phyloP scores from a whole-genome alignment of 2,113 vertebrate species.

The Tragelaphus imberbis region DNA sequence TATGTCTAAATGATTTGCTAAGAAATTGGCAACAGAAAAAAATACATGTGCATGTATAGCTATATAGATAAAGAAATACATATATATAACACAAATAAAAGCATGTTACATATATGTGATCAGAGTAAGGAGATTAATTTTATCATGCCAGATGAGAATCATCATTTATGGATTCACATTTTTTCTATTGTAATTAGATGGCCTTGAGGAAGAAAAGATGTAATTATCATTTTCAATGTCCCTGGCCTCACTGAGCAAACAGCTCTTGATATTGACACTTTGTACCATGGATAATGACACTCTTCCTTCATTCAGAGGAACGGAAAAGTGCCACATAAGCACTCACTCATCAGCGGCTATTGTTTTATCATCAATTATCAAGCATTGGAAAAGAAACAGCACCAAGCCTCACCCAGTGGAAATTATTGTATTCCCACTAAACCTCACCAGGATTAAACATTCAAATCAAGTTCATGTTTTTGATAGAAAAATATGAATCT shows the following conservation, averaged over 20 bases:
- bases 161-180: constrained; percentile 25
- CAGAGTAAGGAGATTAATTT: constrained; percentile 40
- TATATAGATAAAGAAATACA: background rate
- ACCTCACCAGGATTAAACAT: background rate
- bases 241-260: constrained; percentile 44
- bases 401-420: background rate
- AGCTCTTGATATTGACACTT: constrained; percentile 63
- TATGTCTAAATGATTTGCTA: background rate
- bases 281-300: constrained; percentile 62
- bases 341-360: constrained; percentile 41
- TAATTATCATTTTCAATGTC: constrained; percentile 61
- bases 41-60: background rate
- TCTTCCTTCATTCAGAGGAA: constrained; percentile 47
- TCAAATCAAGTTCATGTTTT: constrained; percentile 46
- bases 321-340: constrained; percentile 49
- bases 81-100: background rate
- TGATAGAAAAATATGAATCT: constrained; percentile 11
- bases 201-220: constrained; percentile 17
- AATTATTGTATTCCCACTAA: constrained; percentile 36
- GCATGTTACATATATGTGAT: background rate
- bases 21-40: background rate
- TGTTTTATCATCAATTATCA: constrained; percentile 63
- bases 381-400: constrained; percentile 26
- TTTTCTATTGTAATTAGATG: constrained; percentile 58
- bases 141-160: constrained; percentile 3